Conservation (phyloP, 2,113 vertebrate genomes). For the Hymenochirus boettgeri region DNA sequence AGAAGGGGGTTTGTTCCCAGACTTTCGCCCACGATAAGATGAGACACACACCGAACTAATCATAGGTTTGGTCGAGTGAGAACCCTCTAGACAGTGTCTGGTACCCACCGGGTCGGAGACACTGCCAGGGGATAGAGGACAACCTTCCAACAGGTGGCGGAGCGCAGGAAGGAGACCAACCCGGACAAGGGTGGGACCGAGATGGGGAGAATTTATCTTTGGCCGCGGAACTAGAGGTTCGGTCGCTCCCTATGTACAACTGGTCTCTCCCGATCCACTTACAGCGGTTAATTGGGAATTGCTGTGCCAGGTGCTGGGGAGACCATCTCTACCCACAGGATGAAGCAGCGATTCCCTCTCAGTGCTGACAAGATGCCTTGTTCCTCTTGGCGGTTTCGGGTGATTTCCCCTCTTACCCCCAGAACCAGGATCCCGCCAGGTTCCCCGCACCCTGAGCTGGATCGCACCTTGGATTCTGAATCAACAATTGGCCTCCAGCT, state of each 20-base stretch:
- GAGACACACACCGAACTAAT: slow-evolving; percentile 99
- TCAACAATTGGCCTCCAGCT: slow-evolving; percentile 15
- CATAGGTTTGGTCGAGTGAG: slow-evolving; percentile 71
- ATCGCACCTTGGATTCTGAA: slow-evolving; percentile 1
- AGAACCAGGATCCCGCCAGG: background rate
- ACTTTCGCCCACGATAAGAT: slow-evolving; percentile 97
- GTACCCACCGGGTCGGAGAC: slow-evolving; percentile 47
- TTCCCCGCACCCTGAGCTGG: background rate
- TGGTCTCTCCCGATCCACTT: too few relatives aligned
- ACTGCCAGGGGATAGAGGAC: slow-evolving; percentile 47
- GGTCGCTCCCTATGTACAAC: too few relatives aligned
- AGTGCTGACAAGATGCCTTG: too few relatives aligned
- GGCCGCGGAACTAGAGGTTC: slow-evolving; percentile 16
- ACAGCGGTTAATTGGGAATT: too few relatives aligned
- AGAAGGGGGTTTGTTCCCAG: slow-evolving; percentile 95
- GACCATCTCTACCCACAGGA: too few relatives aligned
- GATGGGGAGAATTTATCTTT: slow-evolving; percentile 16
- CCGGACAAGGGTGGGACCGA: background rate
- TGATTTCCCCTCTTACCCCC: too few relatives aligned
- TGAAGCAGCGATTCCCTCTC: too few relatives aligned
- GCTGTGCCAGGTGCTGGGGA: too few relatives aligned
- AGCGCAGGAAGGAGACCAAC: slow-evolving; percentile 35
- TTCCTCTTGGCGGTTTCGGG: too few relatives aligned
- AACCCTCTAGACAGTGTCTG: slow-evolving; percentile 58
- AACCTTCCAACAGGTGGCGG: slow-evolving; percentile 8